A percentile compares a stretch with the other conserved stretches of the same genome.
Conservation (phyloP, 2,797 vertebrate genomes). For the Bryconaethiops microstoma region DNA sequence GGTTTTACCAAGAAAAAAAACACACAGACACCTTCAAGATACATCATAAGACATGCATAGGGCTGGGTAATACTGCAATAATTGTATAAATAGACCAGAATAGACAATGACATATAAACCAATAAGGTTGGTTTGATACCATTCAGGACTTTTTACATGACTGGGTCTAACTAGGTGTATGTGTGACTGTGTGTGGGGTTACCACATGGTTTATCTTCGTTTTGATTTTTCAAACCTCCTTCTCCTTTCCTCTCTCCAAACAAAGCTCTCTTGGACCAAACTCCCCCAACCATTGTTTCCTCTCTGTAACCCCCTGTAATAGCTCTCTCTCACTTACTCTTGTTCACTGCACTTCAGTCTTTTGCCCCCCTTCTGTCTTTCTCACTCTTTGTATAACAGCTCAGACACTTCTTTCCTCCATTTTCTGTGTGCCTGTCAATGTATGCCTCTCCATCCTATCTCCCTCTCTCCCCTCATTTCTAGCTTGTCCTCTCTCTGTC, state of each 20-base stretch:
- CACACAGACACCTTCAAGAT: too few species aligned
- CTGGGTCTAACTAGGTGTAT: neutral
- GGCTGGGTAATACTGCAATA: too few species aligned
- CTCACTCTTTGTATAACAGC: slow-evolving; percentile 37
- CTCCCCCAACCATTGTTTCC: too few species aligned
- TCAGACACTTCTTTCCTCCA: slow-evolving; percentile 31
- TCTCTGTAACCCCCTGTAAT: neutral
- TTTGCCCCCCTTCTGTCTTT: slow-evolving; percentile 38
- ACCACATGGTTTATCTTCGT: neutral
- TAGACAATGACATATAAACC: neutral
- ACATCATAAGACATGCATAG: too few species aligned
- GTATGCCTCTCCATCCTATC: neutral
- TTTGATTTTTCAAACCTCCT: slow-evolving; percentile 3
- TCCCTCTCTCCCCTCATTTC: slow-evolving; percentile 22
- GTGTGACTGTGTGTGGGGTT: neutral
- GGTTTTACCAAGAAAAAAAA: too few species aligned
- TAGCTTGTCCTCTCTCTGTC: slow-evolving; percentile 5
- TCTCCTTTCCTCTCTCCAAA: neutral
- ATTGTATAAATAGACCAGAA: too few species aligned
- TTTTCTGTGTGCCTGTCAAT: slow-evolving; percentile 34
- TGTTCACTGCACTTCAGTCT: slow-evolving; percentile 5
- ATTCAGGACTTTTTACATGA: neutral
- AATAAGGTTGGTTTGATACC: neutral
- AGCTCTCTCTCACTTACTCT: neutral
- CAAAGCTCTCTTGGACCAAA: neutral